Evolutionary conservation across 2,113 vertebrate species (phyloP).

Genomic region (Typhlomys cinereus): DNA sequence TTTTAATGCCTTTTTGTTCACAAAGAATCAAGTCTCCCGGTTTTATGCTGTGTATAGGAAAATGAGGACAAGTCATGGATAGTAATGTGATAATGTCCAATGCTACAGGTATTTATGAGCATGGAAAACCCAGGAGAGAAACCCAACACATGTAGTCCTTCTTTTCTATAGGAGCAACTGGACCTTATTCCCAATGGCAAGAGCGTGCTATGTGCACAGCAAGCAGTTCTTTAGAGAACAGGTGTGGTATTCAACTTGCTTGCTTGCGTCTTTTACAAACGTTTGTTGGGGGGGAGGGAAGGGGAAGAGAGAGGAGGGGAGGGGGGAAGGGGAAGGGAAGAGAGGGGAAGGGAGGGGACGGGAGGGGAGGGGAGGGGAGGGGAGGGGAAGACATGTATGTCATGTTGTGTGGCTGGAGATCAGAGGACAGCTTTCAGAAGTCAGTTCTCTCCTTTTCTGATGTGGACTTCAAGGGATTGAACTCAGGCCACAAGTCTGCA

Average conservation of each 20-base stretch:
- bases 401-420: no score
- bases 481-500: no score
- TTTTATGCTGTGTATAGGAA: conserved; percentile 13
- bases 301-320: no score
- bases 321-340: no score
- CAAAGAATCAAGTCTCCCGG: conserved; percentile 59
- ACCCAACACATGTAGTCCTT: not conserved
- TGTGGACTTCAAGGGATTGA: no score
- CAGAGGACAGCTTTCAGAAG: no score
- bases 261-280: no score
- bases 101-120: not conserved
- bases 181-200: not conserved
- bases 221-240: not conserved
- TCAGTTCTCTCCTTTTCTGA: no score
- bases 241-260: not conserved
- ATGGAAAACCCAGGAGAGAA: not conserved
- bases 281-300: no score
- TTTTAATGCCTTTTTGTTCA: conserved; percentile 65
- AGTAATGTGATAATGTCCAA: not conserved
- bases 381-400: no score
- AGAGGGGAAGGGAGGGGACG: no score
- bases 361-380: no score
- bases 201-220: not conserved
- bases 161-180: not conserved
- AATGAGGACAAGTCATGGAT: not conserved